phyloP scores from a whole-genome alignment of 2,113 vertebrate species.

The Propithecus coquereli region DNA sequence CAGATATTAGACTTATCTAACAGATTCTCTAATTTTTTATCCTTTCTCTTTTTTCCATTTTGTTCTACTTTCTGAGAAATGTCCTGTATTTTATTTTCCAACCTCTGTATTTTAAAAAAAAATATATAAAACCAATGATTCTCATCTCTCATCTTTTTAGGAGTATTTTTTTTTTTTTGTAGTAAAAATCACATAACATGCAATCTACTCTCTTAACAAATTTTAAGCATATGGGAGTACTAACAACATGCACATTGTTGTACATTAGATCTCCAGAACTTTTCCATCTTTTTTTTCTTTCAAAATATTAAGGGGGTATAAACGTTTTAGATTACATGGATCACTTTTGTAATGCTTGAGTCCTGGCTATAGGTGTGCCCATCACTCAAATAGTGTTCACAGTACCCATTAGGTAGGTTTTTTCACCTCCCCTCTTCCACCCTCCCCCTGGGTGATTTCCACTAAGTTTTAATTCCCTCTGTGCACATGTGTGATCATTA shows the following conservation, averaged over 20 bases:
- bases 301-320: too few relatives aligned
- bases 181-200: not conserved
- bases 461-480: too few relatives aligned
- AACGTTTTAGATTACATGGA: too few relatives aligned
- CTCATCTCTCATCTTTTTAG: not conserved
- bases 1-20: not conserved
- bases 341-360: too few relatives aligned
- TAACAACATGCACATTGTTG: not conserved
- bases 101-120: not conserved
- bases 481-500: too few relatives aligned
- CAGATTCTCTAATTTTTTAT: not conserved
- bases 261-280: not conserved
- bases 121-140: not conserved
- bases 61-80: not conserved
- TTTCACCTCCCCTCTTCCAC: too few relatives aligned
- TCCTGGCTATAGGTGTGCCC: too few relatives aligned
- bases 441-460: too few relatives aligned
- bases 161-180: not conserved
- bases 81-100: not conserved
- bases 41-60: not conserved
- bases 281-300: not conserved
- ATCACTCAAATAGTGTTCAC: too few relatives aligned
- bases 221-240: not conserved
- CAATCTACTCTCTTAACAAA: not conserved
- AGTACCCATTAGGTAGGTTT: too few relatives aligned